Conservation (phyloP, 92 coral and sea anemone genomes). For the Diadumene lineata region DNA sequence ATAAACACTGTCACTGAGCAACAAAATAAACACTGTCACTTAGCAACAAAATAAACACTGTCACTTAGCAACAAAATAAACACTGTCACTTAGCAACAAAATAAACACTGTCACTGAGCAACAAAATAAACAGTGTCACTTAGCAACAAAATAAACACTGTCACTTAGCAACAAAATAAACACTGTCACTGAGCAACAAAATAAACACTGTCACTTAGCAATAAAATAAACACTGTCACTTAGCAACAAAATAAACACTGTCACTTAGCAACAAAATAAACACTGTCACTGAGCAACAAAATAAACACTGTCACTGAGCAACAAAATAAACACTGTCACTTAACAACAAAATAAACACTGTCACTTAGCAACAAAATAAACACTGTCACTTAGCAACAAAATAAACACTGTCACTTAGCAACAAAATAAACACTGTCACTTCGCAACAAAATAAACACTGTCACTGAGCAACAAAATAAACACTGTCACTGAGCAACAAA, state of each 20-base stretch:
- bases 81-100: background rate
- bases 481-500: background rate
- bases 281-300: background rate
- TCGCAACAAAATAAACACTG: background rate
- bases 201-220: background rate
- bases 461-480: background rate
- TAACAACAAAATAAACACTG: background rate
- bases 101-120: background rate
- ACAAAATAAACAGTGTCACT: background rate
- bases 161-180: background rate
- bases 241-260: background rate
- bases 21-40: background rate
- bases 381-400: background rate
- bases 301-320: background rate
- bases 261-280: background rate
- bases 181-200: background rate
- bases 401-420: background rate
- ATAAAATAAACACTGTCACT: background rate
- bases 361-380: background rate
- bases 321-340: background rate
- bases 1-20: background rate
- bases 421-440: background rate
- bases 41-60: background rate
- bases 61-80: background rate
- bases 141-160: background rate